Evolutionary conservation across 1,140 invertebrate genomes (phyloP), one percentile per base, ranked within the genome.

Genomic region (Gonatopus flavifemur): DNA sequence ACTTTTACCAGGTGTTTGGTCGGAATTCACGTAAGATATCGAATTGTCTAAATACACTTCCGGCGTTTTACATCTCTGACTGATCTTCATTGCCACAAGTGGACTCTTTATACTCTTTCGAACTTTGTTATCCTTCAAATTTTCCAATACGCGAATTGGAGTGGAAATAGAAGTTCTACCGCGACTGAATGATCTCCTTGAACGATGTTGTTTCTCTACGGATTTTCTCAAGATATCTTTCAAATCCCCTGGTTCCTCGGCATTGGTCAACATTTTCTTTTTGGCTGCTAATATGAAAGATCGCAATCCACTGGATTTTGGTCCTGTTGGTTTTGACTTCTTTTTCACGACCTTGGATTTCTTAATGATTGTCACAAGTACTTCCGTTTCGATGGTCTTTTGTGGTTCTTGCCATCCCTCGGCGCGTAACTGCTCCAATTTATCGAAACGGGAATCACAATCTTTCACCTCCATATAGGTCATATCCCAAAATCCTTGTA

Each of bases 401-500:
- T 62, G 22, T 1, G 61, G 59, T 30, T 79, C 69, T 2, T 75
- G 63, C 85, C 85, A 87, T 45, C 78, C 72, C 19, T 78, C 81
- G 0, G 49, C 38, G 48, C 76, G 78, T 20, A 83, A 58, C 40
- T 72, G 63, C 3, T 72, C 59, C 7, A 87, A 62, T 39, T 78
- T 79, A 2, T 74, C 62, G 54, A 85, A 86, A 8, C 83, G 69
- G 24, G 67, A 67, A 32, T 84, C 69, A 12, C 84, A 74, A 56
- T 86, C 76, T 5, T 75, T 73, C 43, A 86, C 78, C 62, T 89
- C 86, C 50, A 85, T 82, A 35, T 81, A 82, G 6, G 88, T 75
- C 84, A 88, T 86, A 32, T 88, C 87, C 88, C 88, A 90, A 73
- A 89, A 90, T 3, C 88, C 88, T 69, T 88, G 83, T 0, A 90